Conservation (phyloP, 2,113 vertebrate genomes). For the Acanthisitta chloris region DNA sequence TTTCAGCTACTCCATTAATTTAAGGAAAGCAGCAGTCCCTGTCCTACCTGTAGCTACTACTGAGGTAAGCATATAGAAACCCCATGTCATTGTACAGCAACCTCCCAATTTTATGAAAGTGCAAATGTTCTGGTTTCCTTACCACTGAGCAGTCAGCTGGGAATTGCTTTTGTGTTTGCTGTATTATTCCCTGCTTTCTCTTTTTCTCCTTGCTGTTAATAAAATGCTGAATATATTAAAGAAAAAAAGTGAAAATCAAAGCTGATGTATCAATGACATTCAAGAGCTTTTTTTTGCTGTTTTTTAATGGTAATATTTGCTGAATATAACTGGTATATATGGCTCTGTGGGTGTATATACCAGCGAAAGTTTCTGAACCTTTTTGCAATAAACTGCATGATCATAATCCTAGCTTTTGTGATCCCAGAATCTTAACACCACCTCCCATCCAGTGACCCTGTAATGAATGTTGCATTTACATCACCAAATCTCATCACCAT, state of each 20-base stretch:
- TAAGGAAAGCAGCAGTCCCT: background rate
- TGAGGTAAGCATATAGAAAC: background rate
- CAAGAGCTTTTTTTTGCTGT: background rate
- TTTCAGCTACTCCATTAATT: background rate
- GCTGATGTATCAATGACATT: background rate
- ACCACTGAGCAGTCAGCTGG: background rate
- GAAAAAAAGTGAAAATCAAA: background rate
- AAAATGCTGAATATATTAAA: constrained; percentile 3
- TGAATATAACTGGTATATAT: background rate
- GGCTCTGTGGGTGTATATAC: background rate
- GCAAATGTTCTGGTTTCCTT: background rate
- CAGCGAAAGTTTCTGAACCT: background rate
- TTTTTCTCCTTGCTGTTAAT: background rate
- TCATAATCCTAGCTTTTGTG: background rate
- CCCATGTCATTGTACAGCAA: background rate
- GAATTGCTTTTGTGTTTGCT: background rate
- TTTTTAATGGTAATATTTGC: background rate
- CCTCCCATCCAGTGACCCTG: background rate
- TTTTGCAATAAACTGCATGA: background rate
- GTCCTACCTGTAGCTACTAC: background rate
- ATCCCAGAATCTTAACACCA: constrained; percentile 14
- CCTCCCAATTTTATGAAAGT: background rate
- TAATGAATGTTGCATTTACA: background rate
- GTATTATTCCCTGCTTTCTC: background rate
- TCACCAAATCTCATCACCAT: background rate